A percentile compares a stretch with the other conserved stretches of the same genome.
phyloP scores from a whole-genome alignment of 2,888 invertebrate genomes.

The Baronia brevicornis region DNA sequence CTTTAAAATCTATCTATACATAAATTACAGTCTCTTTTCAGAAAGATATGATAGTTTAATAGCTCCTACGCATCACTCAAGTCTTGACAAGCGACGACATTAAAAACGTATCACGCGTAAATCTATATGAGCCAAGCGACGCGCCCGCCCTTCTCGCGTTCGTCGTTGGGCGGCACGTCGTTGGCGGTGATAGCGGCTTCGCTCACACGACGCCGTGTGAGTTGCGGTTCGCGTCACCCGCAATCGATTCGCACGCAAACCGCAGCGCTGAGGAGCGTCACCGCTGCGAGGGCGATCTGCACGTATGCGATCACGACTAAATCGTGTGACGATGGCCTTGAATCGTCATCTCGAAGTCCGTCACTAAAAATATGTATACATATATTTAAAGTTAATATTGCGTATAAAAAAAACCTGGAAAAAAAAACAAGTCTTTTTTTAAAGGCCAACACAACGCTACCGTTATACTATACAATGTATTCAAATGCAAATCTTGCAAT shows the following conservation, averaged over 20 bases:
- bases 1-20: conserved; percentile 5
- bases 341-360: conserved; percentile 54
- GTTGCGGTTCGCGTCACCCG: conserved; percentile 63
- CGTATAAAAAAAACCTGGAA: too few species aligned
- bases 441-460: too few species aligned
- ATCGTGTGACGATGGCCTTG: conserved; percentile 54
- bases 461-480: too few species aligned
- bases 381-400: too few species aligned
- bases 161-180: conserved; percentile 44
- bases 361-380: conserved; percentile 39
- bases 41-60: too few species aligned
- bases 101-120: conserved; percentile 14
- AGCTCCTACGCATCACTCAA: too few species aligned
- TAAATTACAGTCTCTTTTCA: conserved; percentile 16
- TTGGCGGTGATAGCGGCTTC: conserved; percentile 44
- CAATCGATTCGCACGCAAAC: conserved; percentile 73
- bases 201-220: conserved; percentile 52
- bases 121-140: conserved; percentile 77
- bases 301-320: conserved; percentile 66
- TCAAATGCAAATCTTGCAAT: too few species aligned
- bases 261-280: conserved; percentile 69
- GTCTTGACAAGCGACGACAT: conserved; percentile 12
- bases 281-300: conserved; percentile 63
- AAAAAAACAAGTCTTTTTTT: too few species aligned
- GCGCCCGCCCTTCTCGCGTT: conserved; percentile 65